These are phyloP conservation scores for Lapara coniferarum DNA, from an alignment of 2,888 invertebrate species.

Conservation along the genomic window DNA sequence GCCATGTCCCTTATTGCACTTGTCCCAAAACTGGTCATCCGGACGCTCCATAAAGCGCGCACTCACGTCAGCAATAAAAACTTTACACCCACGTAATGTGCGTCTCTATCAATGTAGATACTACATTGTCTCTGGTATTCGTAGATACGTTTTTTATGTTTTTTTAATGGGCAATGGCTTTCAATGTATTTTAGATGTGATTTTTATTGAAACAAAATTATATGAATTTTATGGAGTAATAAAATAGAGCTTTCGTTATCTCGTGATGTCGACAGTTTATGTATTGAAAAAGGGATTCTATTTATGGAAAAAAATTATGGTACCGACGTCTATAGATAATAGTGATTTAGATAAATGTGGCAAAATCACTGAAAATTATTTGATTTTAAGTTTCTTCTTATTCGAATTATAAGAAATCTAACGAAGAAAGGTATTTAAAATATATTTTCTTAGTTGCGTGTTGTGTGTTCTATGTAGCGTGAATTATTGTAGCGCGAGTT, in stretches of 20 bases:
- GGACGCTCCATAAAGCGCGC: constrained; percentile 35
- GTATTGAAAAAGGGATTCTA: background rate
- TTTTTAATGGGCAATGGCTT: constrained; percentile 21
- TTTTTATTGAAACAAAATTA: constrained; percentile 14
- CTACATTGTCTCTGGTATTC: constrained; percentile 30
- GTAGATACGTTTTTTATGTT: constrained; percentile 19
- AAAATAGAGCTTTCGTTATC: constrained; percentile 5
- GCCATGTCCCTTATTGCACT: constrained; percentile 26
- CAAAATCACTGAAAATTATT: too few species aligned
- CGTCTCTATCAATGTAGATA: constrained; percentile 35
- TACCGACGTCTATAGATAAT: too few species aligned
- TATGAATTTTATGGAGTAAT: constrained; percentile 2
- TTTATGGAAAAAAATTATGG: background rate
- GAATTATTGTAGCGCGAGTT: too few species aligned
- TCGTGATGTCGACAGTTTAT: background rate
- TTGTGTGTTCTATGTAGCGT: too few species aligned
- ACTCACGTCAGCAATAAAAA: constrained; percentile 47
- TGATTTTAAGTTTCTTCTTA: too few species aligned
- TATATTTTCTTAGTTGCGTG: too few species aligned
- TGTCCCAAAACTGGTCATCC: constrained; percentile 21
- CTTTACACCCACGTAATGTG: constrained; percentile 39
- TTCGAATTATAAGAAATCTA: too few species aligned
- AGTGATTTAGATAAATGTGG: too few species aligned
- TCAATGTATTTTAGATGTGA: constrained; percentile 10
- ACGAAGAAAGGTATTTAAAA: too few species aligned